Base-by-base conservation (phyloP, 2,797 vertebrate species). In the Galagoides demidoff region DNA sequence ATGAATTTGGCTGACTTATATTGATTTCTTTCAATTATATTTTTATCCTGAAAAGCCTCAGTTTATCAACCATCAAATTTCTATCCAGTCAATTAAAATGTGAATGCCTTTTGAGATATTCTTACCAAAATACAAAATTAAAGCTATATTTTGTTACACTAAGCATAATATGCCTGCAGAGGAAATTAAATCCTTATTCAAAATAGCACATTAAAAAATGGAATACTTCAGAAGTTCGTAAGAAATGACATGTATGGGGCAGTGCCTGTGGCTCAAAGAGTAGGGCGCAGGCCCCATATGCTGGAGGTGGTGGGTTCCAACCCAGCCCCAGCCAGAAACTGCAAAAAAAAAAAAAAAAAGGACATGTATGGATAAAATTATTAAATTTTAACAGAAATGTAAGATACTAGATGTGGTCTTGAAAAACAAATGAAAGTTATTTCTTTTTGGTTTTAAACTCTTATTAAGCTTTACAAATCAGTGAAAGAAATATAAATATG, bases 61-160 rank as follows among this genome's bases (percentile, higher is more conserved):
- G 45, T 52, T 55, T 85, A 43, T 8, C 16, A 45, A 89, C 23
- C 45, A 66, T 37, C 29, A 86, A 43, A 37, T 39, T 45, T 76
- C 17, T 73, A 43, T 82, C 9, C 1, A 83, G 5, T 37, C 34
- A 74, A 43, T 29, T 73, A 86, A 17, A 70, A 31, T 43, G 10
- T 63, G n/a, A 68, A 59, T 27, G 77, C 0, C 52, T 59, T 78
- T 85, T 61, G 27, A 57, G 45, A 66, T 55, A 79, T 70, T 49
- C 71, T 68, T 71, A n/a, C n/a, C 20, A 85, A 79, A 85, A 71
- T 70, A 79, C 7, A 55, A 89, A 86, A 83, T 83, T 84, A 83
- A 78, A 77, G 13, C 12, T 11, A 31, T 70, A 4, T 39, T 85
- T 71, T 68, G 19, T 79, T 71, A 45, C 4, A 45, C 17, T 59